Conservation (phyloP, 1,140 invertebrate species). For the Tribolium madens region DNA sequence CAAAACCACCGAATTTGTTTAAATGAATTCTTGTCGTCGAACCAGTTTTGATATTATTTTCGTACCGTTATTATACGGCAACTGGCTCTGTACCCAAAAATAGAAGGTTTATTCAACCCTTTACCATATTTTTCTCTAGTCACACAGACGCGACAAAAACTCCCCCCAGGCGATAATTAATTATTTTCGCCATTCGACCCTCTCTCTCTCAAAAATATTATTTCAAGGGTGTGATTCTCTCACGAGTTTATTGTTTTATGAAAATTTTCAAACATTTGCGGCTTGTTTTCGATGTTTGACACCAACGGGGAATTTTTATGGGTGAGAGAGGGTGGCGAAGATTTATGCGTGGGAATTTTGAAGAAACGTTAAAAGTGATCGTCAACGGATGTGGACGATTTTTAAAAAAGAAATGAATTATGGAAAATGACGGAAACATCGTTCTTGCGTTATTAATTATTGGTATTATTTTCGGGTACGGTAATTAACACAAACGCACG, state of each 20-base stretch:
- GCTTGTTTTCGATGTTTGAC: slow-evolving; percentile 33
- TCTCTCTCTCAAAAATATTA: background rate
- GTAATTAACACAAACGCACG: slow-evolving; percentile 15
- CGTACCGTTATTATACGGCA: background rate
- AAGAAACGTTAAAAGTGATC: background rate
- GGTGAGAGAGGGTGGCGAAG: background rate
- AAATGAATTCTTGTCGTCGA: background rate
- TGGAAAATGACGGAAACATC: slow-evolving; percentile 23
- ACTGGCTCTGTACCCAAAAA: too few relatives aligned
- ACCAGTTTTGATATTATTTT: background rate
- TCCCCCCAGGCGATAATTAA: slow-evolving; percentile 3
- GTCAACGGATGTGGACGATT: slow-evolving; percentile 20
- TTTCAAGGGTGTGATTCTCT: background rate
- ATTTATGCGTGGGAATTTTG: slow-evolving; percentile 31
- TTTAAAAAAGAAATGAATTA: slow-evolving; percentile 8
- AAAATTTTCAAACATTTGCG: slow-evolving; percentile 33
- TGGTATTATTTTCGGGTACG: background rate
- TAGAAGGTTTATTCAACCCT: slow-evolving; percentile 13
- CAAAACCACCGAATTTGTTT: background rate
- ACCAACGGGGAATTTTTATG: slow-evolving; percentile 32
- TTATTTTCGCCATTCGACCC: slow-evolving; percentile 11
- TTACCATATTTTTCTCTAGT: background rate
- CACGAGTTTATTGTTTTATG: slow-evolving; percentile 29
- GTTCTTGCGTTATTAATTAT: slow-evolving; percentile 2
- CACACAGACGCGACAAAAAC: background rate